Evolutionary conservation across 2,888 invertebrate genomes (phyloP), one percentile per base, ranked within the genome.

Genomic region (Microplitis manilae): DNA sequence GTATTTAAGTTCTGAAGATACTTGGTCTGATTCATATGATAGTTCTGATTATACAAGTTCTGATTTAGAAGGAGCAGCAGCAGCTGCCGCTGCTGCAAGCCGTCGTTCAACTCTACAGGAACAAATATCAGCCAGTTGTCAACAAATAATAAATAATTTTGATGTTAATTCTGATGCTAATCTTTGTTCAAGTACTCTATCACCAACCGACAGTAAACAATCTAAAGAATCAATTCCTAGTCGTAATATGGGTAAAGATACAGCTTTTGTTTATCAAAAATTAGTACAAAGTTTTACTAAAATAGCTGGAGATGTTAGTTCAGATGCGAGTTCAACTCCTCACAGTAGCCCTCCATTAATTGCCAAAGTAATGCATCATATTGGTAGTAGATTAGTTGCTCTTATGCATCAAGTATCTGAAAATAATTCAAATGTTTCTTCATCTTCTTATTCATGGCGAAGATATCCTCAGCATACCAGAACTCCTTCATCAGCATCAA

Each of bases 11-110:
- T 96, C 96, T 82, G 97, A 97, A 87, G 97, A 97, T 86, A 96
- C 97, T 4, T 97, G 96, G 96, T 97, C 96, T 81, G 97, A 97
- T 89, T 97, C 96, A 0, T 97, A 96, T 86, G 97, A 97, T 88
- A 96, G 96, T 2, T 96, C 96, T 0, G 97, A 97, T 88, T 97
- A 97, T 85, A 97, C 96, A 1, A 96, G 96, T 81, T 96, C 96
- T 0, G 97, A 97, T 88, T 90, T 96, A 73, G 96, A 96, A 86
- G 94, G 94, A 6, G 92, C 92, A 6, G 90, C 91, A 0, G 90
- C 91, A 8, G 30, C 30, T 30, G 30, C 30, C 6, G 92, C 92
- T 6, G 90, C 91, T 0, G 90, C 91, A 9, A 92, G 92, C 2
- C 92, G 92, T 70, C 93, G 95, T 86, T 93, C 94, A 0, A 95